These are phyloP conservation scores for Dermochelys coriacea DNA, from an alignment of 2,797 vertebrate species.

Conservation along the genomic window DNA sequence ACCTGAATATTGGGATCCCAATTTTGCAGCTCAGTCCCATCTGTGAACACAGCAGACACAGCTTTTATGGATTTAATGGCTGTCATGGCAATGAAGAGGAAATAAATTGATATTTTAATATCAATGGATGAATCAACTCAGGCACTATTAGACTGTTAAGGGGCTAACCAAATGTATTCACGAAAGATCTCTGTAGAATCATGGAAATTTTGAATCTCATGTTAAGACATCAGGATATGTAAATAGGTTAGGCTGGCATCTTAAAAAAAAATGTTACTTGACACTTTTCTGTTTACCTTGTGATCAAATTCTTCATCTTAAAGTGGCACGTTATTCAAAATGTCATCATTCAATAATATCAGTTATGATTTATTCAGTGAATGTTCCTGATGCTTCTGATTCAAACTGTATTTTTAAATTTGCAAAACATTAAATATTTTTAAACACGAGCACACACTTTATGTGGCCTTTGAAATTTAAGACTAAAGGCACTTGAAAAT, in stretches of 20 bases:
- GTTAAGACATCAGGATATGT: background rate
- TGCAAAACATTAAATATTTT: background rate
- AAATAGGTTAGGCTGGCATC: background rate
- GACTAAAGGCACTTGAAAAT: background rate
- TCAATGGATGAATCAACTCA: background rate
- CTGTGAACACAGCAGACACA: background rate
- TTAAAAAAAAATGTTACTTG: background rate
- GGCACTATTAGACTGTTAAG: background rate
- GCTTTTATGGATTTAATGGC: background rate
- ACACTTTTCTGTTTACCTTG: background rate
- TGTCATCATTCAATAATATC: too few species aligned
- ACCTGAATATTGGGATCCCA: background rate
- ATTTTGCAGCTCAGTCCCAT: background rate
- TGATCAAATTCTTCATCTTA: background rate
- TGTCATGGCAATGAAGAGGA: background rate
- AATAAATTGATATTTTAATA: background rate
- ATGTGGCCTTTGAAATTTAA: background rate
- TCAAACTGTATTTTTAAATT: background rate
- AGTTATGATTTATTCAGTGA: background rate
- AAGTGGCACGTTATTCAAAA: background rate
- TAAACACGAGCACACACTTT: background rate
- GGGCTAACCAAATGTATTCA: background rate
- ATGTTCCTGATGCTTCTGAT: background rate
- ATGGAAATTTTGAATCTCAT: background rate
- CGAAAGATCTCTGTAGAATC: background rate